Conservation (phyloP, 2,113 vertebrate genomes). For the Clarias macrocephalus region DNA sequence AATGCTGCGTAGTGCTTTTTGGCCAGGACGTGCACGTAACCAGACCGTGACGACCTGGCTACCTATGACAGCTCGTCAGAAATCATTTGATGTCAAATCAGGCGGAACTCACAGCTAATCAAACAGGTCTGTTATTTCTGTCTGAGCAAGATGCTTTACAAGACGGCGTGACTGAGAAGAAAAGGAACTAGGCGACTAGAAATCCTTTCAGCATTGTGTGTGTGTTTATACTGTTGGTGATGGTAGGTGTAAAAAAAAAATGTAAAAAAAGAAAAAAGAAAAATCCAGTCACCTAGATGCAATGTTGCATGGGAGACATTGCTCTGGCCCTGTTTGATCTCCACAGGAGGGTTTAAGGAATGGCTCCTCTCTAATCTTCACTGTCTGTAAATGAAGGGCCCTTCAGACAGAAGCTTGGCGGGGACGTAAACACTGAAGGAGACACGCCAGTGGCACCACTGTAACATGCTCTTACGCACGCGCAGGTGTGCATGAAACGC, state of each 20-base stretch:
- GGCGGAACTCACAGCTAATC: slow-evolving; percentile 30
- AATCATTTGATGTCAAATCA: slow-evolving; percentile 35
- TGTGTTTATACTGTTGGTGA: slow-evolving; percentile 8
- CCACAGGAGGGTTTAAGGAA: slow-evolving; percentile 50
- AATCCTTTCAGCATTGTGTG: neutral
- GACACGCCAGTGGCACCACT: slow-evolving; percentile 27
- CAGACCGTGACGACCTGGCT: neutral
- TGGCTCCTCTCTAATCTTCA: slow-evolving; percentile 55
- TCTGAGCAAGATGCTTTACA: neutral
- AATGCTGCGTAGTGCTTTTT: neutral
- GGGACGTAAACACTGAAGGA: slow-evolving; percentile 45
- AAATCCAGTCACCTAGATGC: slow-evolving; percentile 29
- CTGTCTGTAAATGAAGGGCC: slow-evolving; percentile 50
- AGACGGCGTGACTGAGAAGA: neutral
- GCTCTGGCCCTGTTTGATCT: slow-evolving; percentile 49
- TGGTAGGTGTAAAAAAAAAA: neutral
- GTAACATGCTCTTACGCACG: slow-evolving; percentile 22
- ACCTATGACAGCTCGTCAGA: slow-evolving; percentile 29
- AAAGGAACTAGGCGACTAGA: slow-evolving; percentile 1
- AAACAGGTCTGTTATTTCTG: slow-evolving; percentile 35
- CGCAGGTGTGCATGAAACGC: neutral
- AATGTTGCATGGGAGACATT: slow-evolving; percentile 31
- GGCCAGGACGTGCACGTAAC: neutral
- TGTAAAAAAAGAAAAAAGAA: neutral
- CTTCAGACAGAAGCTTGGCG: slow-evolving; percentile 47